Evolutionary conservation across 2,113 vertebrate species (phyloP).

Genomic region (Tachysurus vachellii): DNA sequence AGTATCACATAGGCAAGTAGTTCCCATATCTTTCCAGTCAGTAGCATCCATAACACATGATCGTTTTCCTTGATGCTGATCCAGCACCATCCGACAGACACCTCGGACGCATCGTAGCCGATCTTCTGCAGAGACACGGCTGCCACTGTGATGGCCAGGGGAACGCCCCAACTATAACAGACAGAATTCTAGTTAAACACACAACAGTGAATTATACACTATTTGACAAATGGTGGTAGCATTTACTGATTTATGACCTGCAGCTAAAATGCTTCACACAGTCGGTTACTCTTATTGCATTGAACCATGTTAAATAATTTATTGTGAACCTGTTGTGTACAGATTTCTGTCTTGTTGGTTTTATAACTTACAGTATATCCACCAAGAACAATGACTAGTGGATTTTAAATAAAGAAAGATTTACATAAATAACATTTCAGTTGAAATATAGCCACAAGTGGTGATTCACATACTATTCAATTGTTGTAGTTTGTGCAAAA

Average conservation of each 20-base stretch:
- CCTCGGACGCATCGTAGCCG: constrained; percentile 89
- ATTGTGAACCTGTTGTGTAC: neutral
- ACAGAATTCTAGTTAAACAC: constrained; percentile 12
- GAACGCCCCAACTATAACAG: constrained; percentile 85
- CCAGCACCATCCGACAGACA: constrained; percentile 99
- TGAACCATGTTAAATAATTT: neutral
- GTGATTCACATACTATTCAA: neutral
- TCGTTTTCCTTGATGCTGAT: constrained; percentile 80
- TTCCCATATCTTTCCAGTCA: constrained; percentile 93
- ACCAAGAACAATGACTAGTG: neutral
- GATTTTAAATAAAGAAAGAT: neutral
- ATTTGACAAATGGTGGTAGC: neutral
- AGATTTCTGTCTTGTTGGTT: neutral
- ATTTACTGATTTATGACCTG: neutral
- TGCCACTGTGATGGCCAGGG: constrained; percentile 80
- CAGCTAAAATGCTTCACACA: neutral
- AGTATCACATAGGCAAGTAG: constrained; percentile 87
- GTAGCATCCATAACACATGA: constrained; percentile 88
- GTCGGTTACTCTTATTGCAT: neutral
- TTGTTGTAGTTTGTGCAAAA: neutral
- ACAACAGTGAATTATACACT: constrained; percentile 18
- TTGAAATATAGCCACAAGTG: neutral
- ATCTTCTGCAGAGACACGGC: constrained; percentile 88
- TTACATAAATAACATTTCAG: neutral
- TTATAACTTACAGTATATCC: neutral